phyloP scores from a whole-genome alignment of 2,888 invertebrate genomes.

The Odontomyia ornata region DNA sequence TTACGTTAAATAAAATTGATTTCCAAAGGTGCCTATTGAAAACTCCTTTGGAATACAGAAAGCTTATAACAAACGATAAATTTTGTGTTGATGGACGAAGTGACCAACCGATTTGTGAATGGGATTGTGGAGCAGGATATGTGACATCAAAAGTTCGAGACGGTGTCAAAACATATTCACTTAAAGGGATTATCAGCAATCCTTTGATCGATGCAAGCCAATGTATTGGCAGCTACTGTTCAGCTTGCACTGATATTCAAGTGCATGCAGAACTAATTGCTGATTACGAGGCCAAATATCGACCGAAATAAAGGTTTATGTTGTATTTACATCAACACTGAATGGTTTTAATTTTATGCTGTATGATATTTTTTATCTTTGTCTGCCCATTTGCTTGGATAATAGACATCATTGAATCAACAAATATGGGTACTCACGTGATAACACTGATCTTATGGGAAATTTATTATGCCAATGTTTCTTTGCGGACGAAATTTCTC shows the following conservation, averaged over 20 bases:
- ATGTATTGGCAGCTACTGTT: slow-evolving; percentile 48
- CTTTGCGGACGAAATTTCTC: no score
- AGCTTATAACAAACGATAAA: slow-evolving; percentile 56
- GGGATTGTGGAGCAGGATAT: slow-evolving; percentile 58
- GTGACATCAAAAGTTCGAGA: slow-evolving; percentile 43
- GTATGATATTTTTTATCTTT: no score
- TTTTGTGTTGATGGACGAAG: slow-evolving; percentile 56
- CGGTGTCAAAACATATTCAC: slow-evolving; percentile 45
- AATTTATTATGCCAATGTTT: no score
- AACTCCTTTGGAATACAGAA: slow-evolving; percentile 50
- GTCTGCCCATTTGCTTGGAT: no score
- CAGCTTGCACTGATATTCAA: slow-evolving; percentile 50
- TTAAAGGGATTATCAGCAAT: slow-evolving; percentile 51
- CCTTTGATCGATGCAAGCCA: slow-evolving; percentile 44
- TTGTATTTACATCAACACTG: background rate
- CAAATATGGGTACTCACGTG: no score
- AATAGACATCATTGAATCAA: no score
- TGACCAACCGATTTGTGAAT: slow-evolving; percentile 53
- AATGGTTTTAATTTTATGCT: background rate
- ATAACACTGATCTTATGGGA: no score
- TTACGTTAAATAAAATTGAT: background rate
- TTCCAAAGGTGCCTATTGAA: slow-evolving; percentile 25
- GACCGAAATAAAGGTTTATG: slow-evolving; percentile 15
- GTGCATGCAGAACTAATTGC: slow-evolving; percentile 36
- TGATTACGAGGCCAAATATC: slow-evolving; percentile 26